These are phyloP conservation scores for Teleogryllus occipitalis DNA, from an alignment of 1,140 invertebrate species.

Conservation along the genomic window DNA sequence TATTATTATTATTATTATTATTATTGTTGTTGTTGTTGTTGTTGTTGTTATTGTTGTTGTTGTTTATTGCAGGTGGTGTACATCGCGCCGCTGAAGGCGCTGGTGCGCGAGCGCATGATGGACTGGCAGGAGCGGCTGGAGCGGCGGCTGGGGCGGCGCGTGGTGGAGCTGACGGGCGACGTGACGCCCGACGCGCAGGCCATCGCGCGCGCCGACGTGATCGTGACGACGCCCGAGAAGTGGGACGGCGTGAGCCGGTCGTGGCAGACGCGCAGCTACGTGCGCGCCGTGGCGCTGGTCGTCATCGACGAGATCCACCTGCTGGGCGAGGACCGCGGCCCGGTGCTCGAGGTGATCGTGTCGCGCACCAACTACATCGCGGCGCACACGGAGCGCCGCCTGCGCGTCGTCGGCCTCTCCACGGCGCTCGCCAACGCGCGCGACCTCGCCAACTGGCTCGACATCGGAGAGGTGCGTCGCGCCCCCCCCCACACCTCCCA, in stretches of 20 bases:
- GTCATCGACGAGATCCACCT: conserved; percentile 99
- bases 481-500: too few species aligned
- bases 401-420: conserved; percentile 90
- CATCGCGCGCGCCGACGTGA: conserved; percentile 77
- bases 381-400: conserved; percentile 64
- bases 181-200: conserved; percentile 86
- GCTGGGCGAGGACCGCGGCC: conserved; percentile 80
- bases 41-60: too few species aligned
- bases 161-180: conserved; percentile 94
- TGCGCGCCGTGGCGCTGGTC: conserved; percentile 84
- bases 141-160: conserved; percentile 66
- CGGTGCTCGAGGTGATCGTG: conserved; percentile 79
- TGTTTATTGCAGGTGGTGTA: conserved; percentile 69
- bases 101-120: conserved; percentile 90
- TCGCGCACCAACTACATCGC: conserved; percentile 83
- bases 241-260: conserved; percentile 98
- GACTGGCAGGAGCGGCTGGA: conserved; percentile 93
- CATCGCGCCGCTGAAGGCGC: conserved; percentile 95
- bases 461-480: conserved; percentile 56
- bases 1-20: too few species aligned
- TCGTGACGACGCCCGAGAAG: conserved; percentile 98
- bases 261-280: conserved; percentile 95
- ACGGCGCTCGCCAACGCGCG: conserved; percentile 96
- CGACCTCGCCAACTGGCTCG: conserved; percentile 95
- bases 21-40: too few species aligned